Evolutionary conservation across 1,140 invertebrate species (phyloP).

Genomic region (Pogonus chalceus): DNA sequence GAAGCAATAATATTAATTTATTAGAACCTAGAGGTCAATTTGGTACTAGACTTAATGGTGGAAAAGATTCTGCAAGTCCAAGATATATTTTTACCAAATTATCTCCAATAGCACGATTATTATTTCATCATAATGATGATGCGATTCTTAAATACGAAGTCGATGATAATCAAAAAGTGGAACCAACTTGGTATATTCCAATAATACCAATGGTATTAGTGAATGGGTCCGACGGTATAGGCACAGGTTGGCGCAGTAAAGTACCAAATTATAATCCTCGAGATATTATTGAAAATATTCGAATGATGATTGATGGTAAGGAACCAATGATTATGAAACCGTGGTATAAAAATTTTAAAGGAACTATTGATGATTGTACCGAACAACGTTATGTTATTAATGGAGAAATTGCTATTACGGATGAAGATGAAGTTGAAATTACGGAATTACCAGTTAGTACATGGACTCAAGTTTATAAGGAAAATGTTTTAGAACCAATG

Average conservation of each 20-base stretch:
- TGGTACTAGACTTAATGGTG: constrained; percentile 43
- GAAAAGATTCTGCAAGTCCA: constrained; percentile 59
- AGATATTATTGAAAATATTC: constrained; percentile 77
- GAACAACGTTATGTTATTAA: constrained; percentile 61
- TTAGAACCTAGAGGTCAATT: constrained; percentile 59
- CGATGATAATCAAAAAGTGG: constrained; percentile 57
- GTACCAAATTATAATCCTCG: constrained; percentile 89
- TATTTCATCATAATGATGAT: constrained; percentile 51
- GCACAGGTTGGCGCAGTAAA: constrained; percentile 95
- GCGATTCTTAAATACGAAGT: constrained; percentile 46
- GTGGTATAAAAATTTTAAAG: constrained; percentile 86
- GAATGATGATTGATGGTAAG: constrained; percentile 64
- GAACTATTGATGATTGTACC: constrained; percentile 65
- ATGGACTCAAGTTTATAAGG: constrained; percentile 94
- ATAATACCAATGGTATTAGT: constrained; percentile 62
- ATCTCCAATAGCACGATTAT: constrained; percentile 41
- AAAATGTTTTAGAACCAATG: constrained; percentile 79
- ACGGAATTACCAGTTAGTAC: constrained; percentile 83
- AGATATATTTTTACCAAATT: constrained; percentile 60
- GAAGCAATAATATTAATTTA: constrained; percentile 63
- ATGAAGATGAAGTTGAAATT: constrained; percentile 77
- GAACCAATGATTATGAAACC: constrained; percentile 72
- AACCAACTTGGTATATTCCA: constrained; percentile 58
- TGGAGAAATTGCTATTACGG: constrained; percentile 73
- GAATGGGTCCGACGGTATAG: constrained; percentile 72